A percentile compares a stretch with the other conserved stretches of the same genome.
phyloP scores from a whole-genome alignment of 2,113 vertebrate species.

The Melierax canorus region DNA sequence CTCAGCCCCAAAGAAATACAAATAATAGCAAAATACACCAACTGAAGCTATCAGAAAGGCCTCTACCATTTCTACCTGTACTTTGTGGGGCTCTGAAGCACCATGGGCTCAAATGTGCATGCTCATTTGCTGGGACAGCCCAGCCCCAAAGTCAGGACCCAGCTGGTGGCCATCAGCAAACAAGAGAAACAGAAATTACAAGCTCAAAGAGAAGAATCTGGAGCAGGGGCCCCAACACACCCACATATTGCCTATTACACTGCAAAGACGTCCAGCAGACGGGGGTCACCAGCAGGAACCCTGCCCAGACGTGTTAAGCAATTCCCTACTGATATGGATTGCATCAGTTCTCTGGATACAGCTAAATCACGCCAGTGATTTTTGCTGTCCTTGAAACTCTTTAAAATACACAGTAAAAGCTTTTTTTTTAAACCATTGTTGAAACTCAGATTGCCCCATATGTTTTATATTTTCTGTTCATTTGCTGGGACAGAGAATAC shows the following conservation, averaged over 20 bases:
- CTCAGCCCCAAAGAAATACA: neutral
- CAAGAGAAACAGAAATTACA: neutral
- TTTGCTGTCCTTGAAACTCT: slow-evolving; percentile 1
- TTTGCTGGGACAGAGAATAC: neutral
- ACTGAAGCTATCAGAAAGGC: neutral
- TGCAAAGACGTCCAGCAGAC: neutral
- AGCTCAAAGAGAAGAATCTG: neutral
- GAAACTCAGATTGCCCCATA: neutral
- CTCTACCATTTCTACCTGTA: neutral
- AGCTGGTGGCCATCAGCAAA: neutral
- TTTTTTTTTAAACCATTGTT: neutral
- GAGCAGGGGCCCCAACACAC: neutral
- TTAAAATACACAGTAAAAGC: neutral
- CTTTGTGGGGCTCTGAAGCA: neutral
- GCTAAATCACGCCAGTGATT: neutral
- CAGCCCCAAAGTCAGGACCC: neutral
- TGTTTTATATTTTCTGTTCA: neutral
- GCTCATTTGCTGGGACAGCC: neutral
- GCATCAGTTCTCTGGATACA: neutral
- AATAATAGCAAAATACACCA: neutral
- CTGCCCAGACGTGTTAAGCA: slow-evolving; percentile 5
- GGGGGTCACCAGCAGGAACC: neutral
- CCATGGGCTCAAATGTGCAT: neutral
- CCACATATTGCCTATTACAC: neutral
- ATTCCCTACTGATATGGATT: slow-evolving; percentile 7